Base-by-base conservation (phyloP, 2,797 vertebrate genomes). In the Rhinoraja longicauda region DNA sequence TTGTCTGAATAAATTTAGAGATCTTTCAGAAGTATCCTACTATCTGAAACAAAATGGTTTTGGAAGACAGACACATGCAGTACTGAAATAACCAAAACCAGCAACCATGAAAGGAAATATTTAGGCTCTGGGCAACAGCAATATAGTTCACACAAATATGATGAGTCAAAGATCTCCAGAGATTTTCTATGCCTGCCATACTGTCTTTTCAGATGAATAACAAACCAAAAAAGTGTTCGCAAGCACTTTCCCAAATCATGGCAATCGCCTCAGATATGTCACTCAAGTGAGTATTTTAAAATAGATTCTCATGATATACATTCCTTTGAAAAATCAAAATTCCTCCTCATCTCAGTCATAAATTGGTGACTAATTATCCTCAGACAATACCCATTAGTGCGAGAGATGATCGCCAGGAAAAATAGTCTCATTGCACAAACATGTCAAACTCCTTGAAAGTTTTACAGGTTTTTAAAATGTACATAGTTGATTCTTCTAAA, bases 161-260 rank as follows among this genome's bases (percentile, higher is more conserved):
- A 94, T 94, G 93, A 94, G 93, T 93, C 79, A 93, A 93, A 94
- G 94, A 93, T 94, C 95, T 93, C 93, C 86, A 39, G 94, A 94
- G 93, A 94, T 78, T 39, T 12, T 2, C 6, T 94, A 93, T 64
- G 67, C 94, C 94, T 95, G 94, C 95, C 93, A 92, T 93, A 57
- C 0, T 17, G 94, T 94, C 94, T 94, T 93, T 93, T 92, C 93
- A 95, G 94, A 94, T 82, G 93, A 93, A 94, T 93, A 59, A 62
- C 32, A 91, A 72, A 94, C 90, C 93, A 92, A 94, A 95, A 45
- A 94, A 0, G 19, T 26, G 93, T 17, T 93, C 93, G 93, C 93
- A 95, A 93, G 93, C 93, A 94, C 92, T 95, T 92, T 94, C 32
- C 62, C 64, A 72, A 72, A 72, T 72, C 36, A 70, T 32, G 67